Percentiles rank a stretch among this genome's conserved stretches.
These are phyloP conservation scores for Drosophila anomalata DNA, from an alignment of 2,888 invertebrate species.

Conservation along the genomic window DNA sequence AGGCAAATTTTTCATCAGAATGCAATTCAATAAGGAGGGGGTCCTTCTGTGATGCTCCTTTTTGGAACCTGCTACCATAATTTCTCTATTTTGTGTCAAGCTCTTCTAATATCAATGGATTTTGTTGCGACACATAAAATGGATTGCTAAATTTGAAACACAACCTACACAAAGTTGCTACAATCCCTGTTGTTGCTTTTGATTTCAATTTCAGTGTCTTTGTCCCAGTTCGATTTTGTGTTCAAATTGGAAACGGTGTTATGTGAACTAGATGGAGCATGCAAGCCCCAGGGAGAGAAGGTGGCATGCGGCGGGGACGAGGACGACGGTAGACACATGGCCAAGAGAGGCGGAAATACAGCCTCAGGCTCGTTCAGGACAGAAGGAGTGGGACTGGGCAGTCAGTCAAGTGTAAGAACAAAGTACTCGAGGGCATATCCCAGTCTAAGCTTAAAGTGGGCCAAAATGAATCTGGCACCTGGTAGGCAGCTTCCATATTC, in stretches of 20 bases:
- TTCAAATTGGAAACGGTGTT: conserved; percentile 74
- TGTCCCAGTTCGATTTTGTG: conserved; percentile 68
- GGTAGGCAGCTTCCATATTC: conserved; percentile 7
- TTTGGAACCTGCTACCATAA: neutral
- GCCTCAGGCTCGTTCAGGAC: conserved; percentile 18
- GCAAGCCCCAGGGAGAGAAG: conserved; percentile 7
- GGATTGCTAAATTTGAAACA: conserved; percentile 40
- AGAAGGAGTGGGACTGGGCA: conserved; percentile 36
- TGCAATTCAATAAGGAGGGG: neutral
- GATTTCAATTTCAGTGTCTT: conserved; percentile 64
- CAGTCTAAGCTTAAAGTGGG: conserved; percentile 29
- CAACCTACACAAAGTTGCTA: conserved; percentile 42
- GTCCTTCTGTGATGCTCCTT: too few species aligned
- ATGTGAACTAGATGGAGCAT: conserved; percentile 65
- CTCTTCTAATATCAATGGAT: conserved; percentile 33
- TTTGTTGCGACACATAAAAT: conserved; percentile 35
- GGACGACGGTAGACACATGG: conserved; percentile 21
- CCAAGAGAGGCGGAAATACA: conserved; percentile 26
- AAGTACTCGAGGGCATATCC: conserved; percentile 55
- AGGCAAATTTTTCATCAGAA: neutral
- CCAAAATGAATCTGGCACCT: conserved; percentile 35
- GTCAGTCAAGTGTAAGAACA: conserved; percentile 70
- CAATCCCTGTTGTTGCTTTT: conserved; percentile 37
- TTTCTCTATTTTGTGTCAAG: conserved; percentile 13
- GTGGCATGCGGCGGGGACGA: neutral